Conservation (phyloP, 2,888 invertebrate genomes). For the Eupithecia subfuscata region DNA sequence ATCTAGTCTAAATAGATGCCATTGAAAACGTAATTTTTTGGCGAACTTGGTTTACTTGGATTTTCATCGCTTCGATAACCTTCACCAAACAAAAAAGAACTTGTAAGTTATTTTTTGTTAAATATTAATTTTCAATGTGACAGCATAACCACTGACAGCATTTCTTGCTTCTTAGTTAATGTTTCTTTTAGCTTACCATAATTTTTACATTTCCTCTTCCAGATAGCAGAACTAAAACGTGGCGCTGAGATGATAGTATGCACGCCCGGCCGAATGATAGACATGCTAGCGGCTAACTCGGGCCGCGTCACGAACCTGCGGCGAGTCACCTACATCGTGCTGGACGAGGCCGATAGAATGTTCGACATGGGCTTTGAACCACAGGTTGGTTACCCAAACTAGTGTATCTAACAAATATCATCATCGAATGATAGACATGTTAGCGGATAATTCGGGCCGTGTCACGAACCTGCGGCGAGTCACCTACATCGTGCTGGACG, state of each 20-base stretch:
- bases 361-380: slow-evolving; percentile 99
- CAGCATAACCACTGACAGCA: too few relatives aligned
- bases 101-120: too few relatives aligned
- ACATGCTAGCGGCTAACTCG: slow-evolving; percentile 99
- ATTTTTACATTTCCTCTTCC: too few relatives aligned
- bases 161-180: too few relatives aligned
- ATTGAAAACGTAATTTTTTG: too few relatives aligned
- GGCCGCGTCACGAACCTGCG: slow-evolving; percentile 98
- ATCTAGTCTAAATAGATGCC: too few relatives aligned
- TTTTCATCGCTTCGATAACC: too few relatives aligned
- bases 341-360: slow-evolving; percentile 99
- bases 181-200: too few relatives aligned
- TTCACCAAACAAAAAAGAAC: too few relatives aligned
- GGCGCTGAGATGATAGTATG: slow-evolving; percentile 99
- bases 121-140: too few relatives aligned
- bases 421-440: slow-evolving; percentile 84
- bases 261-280: slow-evolving; percentile 99
- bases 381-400: slow-evolving; percentile 82
- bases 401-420: not conserved
- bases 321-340: slow-evolving; percentile 98
- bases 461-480: slow-evolving; percentile 98
- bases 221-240: slow-evolving; percentile 97
- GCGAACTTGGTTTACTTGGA: too few relatives aligned
- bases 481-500: slow-evolving; percentile 98
- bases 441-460: slow-evolving; percentile 98